phyloP scores from a whole-genome alignment of 1,140 invertebrate genomes.

The Ceratitis capitata region DNA sequence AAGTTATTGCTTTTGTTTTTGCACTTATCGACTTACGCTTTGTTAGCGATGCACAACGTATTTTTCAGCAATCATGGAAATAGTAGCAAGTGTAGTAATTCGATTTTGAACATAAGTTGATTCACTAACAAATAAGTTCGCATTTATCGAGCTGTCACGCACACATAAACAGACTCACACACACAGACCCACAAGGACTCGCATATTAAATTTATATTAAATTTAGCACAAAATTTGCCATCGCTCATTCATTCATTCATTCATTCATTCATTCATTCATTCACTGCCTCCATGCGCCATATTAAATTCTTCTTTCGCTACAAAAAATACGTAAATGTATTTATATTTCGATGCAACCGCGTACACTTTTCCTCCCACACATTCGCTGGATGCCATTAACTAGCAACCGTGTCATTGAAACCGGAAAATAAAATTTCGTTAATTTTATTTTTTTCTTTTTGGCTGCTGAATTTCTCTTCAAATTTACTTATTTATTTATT shows the following conservation, averaged over 20 bases:
- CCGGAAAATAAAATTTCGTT: conserved; percentile 20
- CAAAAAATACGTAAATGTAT: neutral
- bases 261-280: neutral
- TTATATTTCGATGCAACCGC: neutral
- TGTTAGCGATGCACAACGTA: neutral
- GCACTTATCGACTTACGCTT: neutral
- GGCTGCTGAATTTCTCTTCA: neutral
- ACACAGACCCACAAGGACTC: neutral
- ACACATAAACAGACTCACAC: neutral
- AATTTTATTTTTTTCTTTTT: too few relatives aligned
- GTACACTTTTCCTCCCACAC: neutral
- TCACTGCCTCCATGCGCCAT: neutral
- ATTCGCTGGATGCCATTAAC: neutral
- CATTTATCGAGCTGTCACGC: neutral
- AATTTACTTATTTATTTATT: too few relatives aligned
- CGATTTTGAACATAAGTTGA: neutral
- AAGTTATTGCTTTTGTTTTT: neutral
- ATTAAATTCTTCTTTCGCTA: neutral
- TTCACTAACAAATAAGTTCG: neutral
- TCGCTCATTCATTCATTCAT: neutral
- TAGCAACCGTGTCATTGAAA: conserved; percentile 24
- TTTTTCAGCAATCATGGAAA: conserved; percentile 5
- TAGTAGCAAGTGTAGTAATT: conserved; percentile 5
- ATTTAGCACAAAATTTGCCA: conserved; percentile 4
- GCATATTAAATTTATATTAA: conserved; percentile 8